Evolutionary conservation across 2,113 vertebrate genomes (phyloP), one percentile per base, ranked within the genome.

Genomic region (Hydrochoerus hydrochaeris): DNA sequence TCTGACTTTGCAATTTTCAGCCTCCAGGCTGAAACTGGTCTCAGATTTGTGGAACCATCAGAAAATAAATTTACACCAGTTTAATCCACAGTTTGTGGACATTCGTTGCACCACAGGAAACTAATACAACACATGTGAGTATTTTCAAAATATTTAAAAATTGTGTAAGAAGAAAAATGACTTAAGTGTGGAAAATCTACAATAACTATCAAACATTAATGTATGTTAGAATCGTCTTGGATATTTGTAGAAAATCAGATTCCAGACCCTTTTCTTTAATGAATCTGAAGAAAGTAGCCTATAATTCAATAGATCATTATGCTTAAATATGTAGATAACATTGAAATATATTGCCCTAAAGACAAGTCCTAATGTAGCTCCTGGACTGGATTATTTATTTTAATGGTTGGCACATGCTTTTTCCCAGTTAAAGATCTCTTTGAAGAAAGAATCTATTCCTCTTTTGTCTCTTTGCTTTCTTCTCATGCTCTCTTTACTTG

Each of bases 71-170:
- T 57, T 92, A 17, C 49, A 78, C 49, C 88, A 32, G 82, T 86
- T 49, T 90, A 60, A 89, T 6, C 46, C 30, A 73, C 26, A 0
- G 13, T 77, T 88, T 95, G 28, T 46, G n/a, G 54, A 19, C 58
- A 84, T 65, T 88, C 67, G 54, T 95, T 94, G 32, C 0, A 87
- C 3, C 44, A 65, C 22, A 85, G 60, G 44, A 63, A 97, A 88
- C 38, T 60, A 58, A 63, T 92, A 67, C 7, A 81, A 46, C 46
- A n/a, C 38, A 52, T 41, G 82, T 62, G 65, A 54, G 52, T 89
- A 41, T 71, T 91, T 71, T 78, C 35, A 69, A 60, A 24, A 84
- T 95, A 63, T 46, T 87, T 95, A 65, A 46, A 95, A 83, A 58
- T 62, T 35, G 1, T 20, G 16, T 38, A 20, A 54, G n/a, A n/a